Base-by-base conservation (phyloP, 2,113 vertebrate genomes). In the Heterocephalus glaber region DNA sequence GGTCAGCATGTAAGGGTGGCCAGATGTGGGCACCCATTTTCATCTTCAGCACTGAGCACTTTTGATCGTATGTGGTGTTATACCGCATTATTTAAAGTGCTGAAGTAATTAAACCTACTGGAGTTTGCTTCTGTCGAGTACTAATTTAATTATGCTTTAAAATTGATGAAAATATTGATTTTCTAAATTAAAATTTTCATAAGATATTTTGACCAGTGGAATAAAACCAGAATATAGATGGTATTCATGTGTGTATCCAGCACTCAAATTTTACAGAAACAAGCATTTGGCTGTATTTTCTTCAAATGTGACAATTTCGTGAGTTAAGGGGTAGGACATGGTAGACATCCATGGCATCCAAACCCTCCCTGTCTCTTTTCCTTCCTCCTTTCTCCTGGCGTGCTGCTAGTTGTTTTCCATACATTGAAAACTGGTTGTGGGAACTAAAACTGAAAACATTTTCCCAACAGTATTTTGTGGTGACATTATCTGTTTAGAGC, bases 111-210 rank as follows among this genome's bases (percentile, higher is more conserved):
- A 79, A 89, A 49, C 38, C 52, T 60, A 7, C 66, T 63, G 70
- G 44, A 38, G 2, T 14, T 86, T 85, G 19, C 86, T 38, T 1
- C 28, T 26, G 26, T 85, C 44, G 66, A 16, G 74, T 54, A 65
- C 28, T 41, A 58, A 35, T 86, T 82, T 96, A 89, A n/a, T 89
- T 89, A 33, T 85, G 12, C 74, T 61, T 68, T 82, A 63, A 88
- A 77, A 77, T 7, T 77, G 44, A 47, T 17, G 66, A 66, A 89
- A 80, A 66, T 47, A 10, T 56, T 49, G n/a, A 44, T 70, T 86
- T 95, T 77, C 49, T 87, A 58, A 90, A 35, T 41, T 63, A 54
- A 74, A 65, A 82, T 30, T 86, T 52, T 86, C 12, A 76, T 95
- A 17, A 26, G n/a, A 8, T 79, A 79, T 86, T 72, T 90, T 33